Percentiles rank a stretch among this genome's conserved stretches.
These are phyloP conservation scores for Centropristis striata DNA, from an alignment of 2,113 vertebrate genomes.

Conservation along the genomic window DNA sequence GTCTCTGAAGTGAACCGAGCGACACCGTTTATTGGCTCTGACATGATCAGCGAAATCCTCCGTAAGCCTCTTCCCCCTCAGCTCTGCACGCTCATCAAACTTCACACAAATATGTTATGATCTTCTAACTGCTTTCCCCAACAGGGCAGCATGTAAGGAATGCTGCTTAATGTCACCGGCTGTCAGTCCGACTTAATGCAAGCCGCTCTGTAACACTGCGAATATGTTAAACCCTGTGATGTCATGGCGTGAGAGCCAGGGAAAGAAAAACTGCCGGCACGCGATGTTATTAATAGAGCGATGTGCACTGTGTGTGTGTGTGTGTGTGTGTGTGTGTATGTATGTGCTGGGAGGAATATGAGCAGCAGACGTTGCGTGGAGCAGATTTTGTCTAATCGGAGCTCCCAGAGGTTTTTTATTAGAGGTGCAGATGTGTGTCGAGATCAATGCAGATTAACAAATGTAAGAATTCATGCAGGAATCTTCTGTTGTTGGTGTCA, in stretches of 20 bases:
- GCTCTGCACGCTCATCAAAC: conserved; percentile 59
- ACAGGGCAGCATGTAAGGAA: conserved; percentile 59
- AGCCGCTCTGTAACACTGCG: conserved; percentile 21
- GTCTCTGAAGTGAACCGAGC: conserved; percentile 7
- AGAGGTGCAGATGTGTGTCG: conserved; percentile 40
- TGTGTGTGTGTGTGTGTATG: not conserved
- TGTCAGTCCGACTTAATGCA: conserved; percentile 50
- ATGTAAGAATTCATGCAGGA: not conserved
- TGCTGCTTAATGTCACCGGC: conserved; percentile 57
- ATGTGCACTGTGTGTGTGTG: not conserved
- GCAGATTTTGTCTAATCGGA: conserved; percentile 35
- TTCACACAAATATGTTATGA: conserved; percentile 65
- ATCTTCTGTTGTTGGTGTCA: not conserved
- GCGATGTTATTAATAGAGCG: conserved; percentile 56
- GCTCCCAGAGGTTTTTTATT: conserved; percentile 42
- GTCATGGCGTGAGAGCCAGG: conserved; percentile 54
- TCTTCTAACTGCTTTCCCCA: conserved; percentile 51
- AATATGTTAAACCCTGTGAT: conserved; percentile 57
- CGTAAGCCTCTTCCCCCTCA: conserved; percentile 30
- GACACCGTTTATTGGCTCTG: conserved; percentile 36
- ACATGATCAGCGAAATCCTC: conserved; percentile 25
- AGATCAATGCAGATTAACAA: conserved; percentile 42
- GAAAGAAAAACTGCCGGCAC: conserved; percentile 38
- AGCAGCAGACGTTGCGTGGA: conserved; percentile 27
- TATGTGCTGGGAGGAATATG: not conserved